Evolutionary conservation across 2,113 vertebrate species (phyloP), one percentile per base, ranked within the genome.

Genomic region (Zosterops hypoxanthus): DNA sequence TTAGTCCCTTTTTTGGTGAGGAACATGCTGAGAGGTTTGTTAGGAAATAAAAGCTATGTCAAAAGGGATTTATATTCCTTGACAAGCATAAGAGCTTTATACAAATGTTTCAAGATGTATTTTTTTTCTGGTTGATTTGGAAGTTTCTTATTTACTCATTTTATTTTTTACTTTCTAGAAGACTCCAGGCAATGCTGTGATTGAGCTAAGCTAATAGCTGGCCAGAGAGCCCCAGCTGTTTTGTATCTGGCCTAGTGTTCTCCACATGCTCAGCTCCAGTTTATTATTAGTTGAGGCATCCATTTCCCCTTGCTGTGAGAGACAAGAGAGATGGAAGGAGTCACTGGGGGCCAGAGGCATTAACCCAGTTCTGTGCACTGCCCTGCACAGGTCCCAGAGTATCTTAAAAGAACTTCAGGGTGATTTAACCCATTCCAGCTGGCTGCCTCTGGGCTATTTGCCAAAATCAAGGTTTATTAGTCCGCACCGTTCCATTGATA

Each of bases 381-480:
- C 73, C 86, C 86, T 84, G 31, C 47, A 64, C 28, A 34, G 64
- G 56, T 85, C 85, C 68, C 90, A 56, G 47, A n/a, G 60, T 73
- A 77, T 57, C 90, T 95, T 70, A 21, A 85, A 91, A 93, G 78
- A 63, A 77, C 66, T 59, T 93, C 47, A 34, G 50, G 84, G 66
- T 3, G 6, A 64, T 87, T 96, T 90, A 91, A 77, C 75, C 82
- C 47, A 66, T 77, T 83, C 64, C 90, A 82, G 82, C 75, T 96
- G 93, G 63, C 90, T 94, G 63, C 63, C 82, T 75, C 31, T 80
- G 55, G 93, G 92, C 93, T 95, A 82, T 92, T 94, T 91, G 94
- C 91, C 94, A 84, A 90, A 96, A 90, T 82, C 55, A 69, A 82
- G 85, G 82, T 88, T 96, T 95, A 93, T 93, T 96, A 96, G 92